These are phyloP conservation scores for Centroberyx gerrardi DNA, from an alignment of 2,797 vertebrate species.

Conservation along the genomic window DNA sequence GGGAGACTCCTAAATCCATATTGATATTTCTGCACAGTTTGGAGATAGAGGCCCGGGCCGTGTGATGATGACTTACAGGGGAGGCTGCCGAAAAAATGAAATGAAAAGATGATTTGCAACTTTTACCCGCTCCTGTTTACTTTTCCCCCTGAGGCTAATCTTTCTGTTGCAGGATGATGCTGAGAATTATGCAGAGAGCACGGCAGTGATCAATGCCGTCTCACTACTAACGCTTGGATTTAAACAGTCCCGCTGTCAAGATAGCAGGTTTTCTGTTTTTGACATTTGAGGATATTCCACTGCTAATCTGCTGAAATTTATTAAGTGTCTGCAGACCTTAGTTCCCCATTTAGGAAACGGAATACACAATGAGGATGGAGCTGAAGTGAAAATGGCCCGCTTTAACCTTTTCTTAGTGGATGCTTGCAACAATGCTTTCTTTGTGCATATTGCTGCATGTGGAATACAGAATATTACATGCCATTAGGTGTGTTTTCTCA, in stretches of 20 bases:
- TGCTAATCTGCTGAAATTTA: conserved; percentile 26
- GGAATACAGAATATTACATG: too few relatives aligned
- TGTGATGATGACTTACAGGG: conserved; percentile 56
- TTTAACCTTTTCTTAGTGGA: background rate
- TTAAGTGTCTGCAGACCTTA: conserved; percentile 20
- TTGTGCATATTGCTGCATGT: background rate
- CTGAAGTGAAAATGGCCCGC: background rate
- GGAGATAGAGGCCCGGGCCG: conserved; percentile 53
- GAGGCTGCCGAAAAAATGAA: conserved; percentile 52
- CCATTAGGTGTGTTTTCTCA: too few relatives aligned
- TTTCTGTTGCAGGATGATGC: conserved; percentile 58
- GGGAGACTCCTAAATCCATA: conserved; percentile 82
- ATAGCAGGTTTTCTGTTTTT: conserved; percentile 41
- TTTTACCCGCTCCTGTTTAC: conserved; percentile 67
- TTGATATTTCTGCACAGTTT: conserved; percentile 78
- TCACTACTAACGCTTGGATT: conserved; percentile 48
- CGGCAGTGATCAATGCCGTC: conserved; percentile 61
- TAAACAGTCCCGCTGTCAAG: conserved; percentile 57
- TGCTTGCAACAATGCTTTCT: background rate
- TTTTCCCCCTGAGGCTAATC: conserved; percentile 67
- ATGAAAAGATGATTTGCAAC: conserved; percentile 76
- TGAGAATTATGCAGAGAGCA: conserved; percentile 60
- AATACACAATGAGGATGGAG: background rate
- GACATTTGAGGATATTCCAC: conserved; percentile 26
- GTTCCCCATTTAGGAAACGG: conserved; percentile 1